Evolutionary conservation across 2,888 invertebrate species (phyloP).

Genomic region (Bombyx huttoni): DNA sequence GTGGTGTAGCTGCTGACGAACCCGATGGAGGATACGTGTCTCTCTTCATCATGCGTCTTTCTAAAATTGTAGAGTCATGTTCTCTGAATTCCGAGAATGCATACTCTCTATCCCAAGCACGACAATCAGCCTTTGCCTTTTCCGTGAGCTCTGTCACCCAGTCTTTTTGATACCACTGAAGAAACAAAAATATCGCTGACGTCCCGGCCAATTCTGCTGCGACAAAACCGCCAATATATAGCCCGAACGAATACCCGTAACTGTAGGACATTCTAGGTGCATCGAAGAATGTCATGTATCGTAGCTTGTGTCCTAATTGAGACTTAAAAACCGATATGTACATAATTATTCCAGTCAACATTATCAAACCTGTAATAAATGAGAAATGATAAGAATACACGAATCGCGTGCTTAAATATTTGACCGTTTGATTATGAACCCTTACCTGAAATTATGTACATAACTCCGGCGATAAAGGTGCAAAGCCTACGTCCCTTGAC

Average conservation of each 20-base stretch:
- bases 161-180: slow-evolving; percentile 82
- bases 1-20: slow-evolving; percentile 59
- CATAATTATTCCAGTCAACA: slow-evolving; percentile 92
- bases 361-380: slow-evolving; percentile 80
- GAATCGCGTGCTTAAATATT: neutral
- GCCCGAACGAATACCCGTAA: slow-evolving; percentile 90
- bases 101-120: slow-evolving; percentile 66
- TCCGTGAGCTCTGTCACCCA: slow-evolving; percentile 68
- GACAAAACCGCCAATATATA: slow-evolving; percentile 88
- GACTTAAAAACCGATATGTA: slow-evolving; percentile 94
- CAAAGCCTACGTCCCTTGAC: slow-evolving; percentile 82
- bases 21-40: slow-evolving; percentile 57
- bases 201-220: slow-evolving; percentile 89
- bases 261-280: slow-evolving; percentile 86
- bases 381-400: slow-evolving; percentile 1
- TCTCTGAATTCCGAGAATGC: slow-evolving; percentile 62
- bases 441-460: slow-evolving; percentile 91
- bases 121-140: slow-evolving; percentile 60
- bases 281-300: slow-evolving; percentile 83
- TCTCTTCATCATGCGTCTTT: slow-evolving; percentile 61
- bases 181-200: slow-evolving; percentile 88
- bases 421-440: neutral
- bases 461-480: slow-evolving; percentile 88
- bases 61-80: slow-evolving; percentile 51
- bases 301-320: slow-evolving; percentile 89